Base-by-base conservation (phyloP, 2,888 invertebrate genomes). In the Drosophila emarginata region DNA sequence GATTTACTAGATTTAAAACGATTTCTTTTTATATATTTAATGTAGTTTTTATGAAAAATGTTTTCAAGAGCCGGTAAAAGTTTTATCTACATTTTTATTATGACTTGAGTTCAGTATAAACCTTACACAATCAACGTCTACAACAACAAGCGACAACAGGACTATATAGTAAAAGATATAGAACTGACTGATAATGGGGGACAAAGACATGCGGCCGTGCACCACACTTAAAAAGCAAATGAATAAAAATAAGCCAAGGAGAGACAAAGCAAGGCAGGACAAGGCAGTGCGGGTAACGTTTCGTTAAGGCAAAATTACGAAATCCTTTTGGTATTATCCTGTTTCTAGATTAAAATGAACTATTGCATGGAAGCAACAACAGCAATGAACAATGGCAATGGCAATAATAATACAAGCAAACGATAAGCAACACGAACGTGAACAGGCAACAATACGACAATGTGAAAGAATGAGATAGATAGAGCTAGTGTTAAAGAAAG, bases 291-390 rank as follows among this genome's bases (percentile, higher is more conserved):
- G 26, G 40, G 14, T 21, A 79, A 67, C 45, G 69, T 69, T 45
- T 45, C 45, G 45, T 45, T 71, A 60, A 67, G 80, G 72, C 71
- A 79, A 85, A 79, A 85, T 85, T 87, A 87, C 84, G 74, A 72
- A 87, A 87, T 85, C 76, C 80, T 82, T 87, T 86, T 80, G 87
- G 86, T 83, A 80, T 83, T 87, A 85, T 87, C 77, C 83, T 74
- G 81, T 87, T 77, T 77, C 80, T 79, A 79, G 89, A 87, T 89
- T 86, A 84, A 85, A 87, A 87, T 88, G 85, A 86, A 86, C 82
- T 89, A 82, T 84, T 84, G 82, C 88, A 79, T 58, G 84, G 9
- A 32, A 32, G 61, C 80, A 81, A 72, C 64, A 80, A 74, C 72
- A 76, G 57, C 62, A 66, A 63, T 50, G 81, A 80, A 80, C 70